Percentiles rank a stretch among this genome's conserved stretches.
These are phyloP conservation scores for Xenopus borealis DNA, from an alignment of 2,113 vertebrate species.

Conservation along the genomic window DNA sequence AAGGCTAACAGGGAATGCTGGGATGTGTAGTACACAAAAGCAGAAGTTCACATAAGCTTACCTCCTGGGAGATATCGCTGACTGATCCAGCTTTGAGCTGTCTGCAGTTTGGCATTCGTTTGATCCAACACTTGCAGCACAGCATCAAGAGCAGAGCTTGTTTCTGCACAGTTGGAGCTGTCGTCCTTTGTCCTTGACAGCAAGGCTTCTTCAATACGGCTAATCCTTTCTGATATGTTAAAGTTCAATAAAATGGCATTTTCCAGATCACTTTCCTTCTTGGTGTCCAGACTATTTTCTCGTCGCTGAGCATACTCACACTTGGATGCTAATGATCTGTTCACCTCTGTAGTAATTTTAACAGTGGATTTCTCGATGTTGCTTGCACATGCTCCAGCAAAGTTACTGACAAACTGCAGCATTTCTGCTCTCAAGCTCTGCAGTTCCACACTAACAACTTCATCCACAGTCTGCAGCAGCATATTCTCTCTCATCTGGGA, in stretches of 20 bases:
- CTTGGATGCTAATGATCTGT: conserved; percentile 57
- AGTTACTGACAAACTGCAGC: conserved; percentile 65
- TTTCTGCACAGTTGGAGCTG: not conserved
- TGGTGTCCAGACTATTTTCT: conserved; percentile 41
- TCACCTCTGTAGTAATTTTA: conserved; percentile 55
- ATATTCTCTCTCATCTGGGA: conserved; percentile 94
- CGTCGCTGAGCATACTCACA: conserved; percentile 47
- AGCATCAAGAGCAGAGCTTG: conserved; percentile 43
- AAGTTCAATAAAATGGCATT: conserved; percentile 65
- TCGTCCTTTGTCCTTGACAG: conserved; percentile 47
- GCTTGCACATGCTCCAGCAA: conserved; percentile 54
- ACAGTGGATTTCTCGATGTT: conserved; percentile 58
- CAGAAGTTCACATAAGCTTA: conserved; percentile 51
- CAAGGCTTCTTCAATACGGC: conserved; percentile 68
- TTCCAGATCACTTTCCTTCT: conserved; percentile 59
- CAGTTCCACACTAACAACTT: conserved; percentile 76
- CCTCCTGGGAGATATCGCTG: conserved; percentile 76
- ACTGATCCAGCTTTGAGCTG: conserved; percentile 55
- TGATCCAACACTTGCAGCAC: conserved; percentile 64
- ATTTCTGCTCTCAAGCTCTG: conserved; percentile 73
- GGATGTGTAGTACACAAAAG: too few relatives aligned
- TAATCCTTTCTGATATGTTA: conserved; percentile 61
- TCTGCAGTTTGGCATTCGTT: conserved; percentile 61
- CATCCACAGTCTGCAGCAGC: conserved; percentile 81
- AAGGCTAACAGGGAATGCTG: too few relatives aligned